Evolutionary conservation across 2,888 invertebrate species (phyloP), one percentile per base, ranked within the genome.

Genomic region (Acrobasis suavella): DNA sequence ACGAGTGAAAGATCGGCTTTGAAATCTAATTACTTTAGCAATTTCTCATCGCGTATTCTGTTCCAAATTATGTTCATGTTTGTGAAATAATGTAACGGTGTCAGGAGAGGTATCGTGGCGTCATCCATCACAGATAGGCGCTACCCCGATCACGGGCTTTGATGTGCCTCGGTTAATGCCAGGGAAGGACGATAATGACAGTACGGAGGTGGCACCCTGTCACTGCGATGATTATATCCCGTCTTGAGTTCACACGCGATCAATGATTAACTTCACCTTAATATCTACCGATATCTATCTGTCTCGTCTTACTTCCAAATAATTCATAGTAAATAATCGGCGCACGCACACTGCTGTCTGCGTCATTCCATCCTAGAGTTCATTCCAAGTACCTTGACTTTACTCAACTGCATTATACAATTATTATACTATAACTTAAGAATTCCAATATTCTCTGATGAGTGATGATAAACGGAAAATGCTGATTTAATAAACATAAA

Each of bases 51-150:
- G 17, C 17, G 46, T 46, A 22, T 56, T 56, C 14, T 42, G 56
- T 46, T 9, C 56, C 10, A 12, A 22, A 56, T 56, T 39, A 56
- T 56, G 56, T 56, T 56, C 56, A 42, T 46, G 42, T 14, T 56
- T 22, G n/a, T 50, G 42, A 58, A 49, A 38, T 60, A 59, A 50
- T 50, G 49, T 38, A 52, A 49, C 51, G 52, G 32, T 54, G 22
- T 49, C 62, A 64, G 38, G 32, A 42, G 62, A 42, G 56, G 55
- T 59, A 59, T 65, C 62, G 14, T 58, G 51, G 54, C 65, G 68
- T 65, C 71, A 73, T 75, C 72, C 68, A 72, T 74, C 72, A 73
- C 66, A 65, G 68, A 70, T 72, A 68, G 64, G 61, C 65, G 67
- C 69, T 71, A 71, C 70, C 69, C 66, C 64, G 70, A 71, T 75